Evolutionary conservation across 2,797 vertebrate species (phyloP).

Genomic region (Pygocentrus nattereri): DNA sequence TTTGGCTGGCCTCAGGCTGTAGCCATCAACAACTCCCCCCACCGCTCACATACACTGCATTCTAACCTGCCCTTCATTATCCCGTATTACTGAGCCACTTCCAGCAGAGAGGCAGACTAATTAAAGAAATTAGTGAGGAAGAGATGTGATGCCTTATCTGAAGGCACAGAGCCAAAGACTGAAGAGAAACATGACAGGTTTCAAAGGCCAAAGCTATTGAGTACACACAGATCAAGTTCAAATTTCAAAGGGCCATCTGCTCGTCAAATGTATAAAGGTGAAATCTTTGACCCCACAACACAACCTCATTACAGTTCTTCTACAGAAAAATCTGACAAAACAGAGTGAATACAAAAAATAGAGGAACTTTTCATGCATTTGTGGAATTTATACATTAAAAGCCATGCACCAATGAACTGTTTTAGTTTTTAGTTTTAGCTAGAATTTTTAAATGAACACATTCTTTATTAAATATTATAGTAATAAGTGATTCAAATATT

Average conservation of each 20-base stretch:
- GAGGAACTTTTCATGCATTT: no score
- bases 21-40: not conserved
- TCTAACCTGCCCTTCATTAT: constrained; percentile 12
- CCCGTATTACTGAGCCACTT: not conserved
- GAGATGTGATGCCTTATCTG: not conserved
- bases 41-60: not conserved
- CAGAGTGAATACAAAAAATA: no score
- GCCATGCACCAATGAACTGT: no score
- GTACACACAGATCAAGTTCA: not conserved
- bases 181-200: not conserved
- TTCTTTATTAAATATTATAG: no score
- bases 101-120: not conserved
- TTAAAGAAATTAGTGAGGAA: constrained; percentile 10
- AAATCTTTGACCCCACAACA: not conserved
- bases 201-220: not conserved
- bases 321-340: not conserved
- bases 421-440: no score
- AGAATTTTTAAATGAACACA: no score
- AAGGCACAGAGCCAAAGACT: not conserved
- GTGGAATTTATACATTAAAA: no score
- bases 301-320: no score
- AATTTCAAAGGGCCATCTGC: not conserved
- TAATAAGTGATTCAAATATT: no score
- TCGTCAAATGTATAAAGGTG: not conserved
- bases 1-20: constrained; percentile 23